These are phyloP conservation scores for Zaprionus ornatus DNA, from an alignment of 1,140 invertebrate genomes.

Conservation along the genomic window DNA sequence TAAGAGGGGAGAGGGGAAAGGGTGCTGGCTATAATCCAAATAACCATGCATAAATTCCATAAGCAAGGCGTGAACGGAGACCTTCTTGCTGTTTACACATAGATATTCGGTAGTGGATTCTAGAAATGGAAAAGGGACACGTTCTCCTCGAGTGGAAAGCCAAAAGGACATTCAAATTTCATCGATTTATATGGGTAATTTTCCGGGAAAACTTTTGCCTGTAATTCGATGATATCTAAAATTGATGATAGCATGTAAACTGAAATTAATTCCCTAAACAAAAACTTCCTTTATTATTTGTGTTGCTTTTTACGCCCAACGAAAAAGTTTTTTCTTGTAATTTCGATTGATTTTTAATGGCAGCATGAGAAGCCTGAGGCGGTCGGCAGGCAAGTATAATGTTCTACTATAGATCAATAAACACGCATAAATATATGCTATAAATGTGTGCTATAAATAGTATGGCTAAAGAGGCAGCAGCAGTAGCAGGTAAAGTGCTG, in stretches of 20 bases:
- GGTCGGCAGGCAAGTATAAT: slow-evolving; percentile 17
- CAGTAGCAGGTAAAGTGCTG: slow-evolving; percentile 48
- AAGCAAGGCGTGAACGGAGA: slow-evolving; percentile 57
- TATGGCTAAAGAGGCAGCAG: slow-evolving; percentile 12
- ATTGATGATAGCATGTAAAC: background rate
- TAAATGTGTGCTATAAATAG: slow-evolving; percentile 54
- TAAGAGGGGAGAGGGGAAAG: background rate
- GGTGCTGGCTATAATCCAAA: slow-evolving; percentile 58
- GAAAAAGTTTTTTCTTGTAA: slow-evolving; percentile 16
- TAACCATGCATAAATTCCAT: slow-evolving; percentile 72
- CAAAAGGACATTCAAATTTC: slow-evolving; percentile 1
- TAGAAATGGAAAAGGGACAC: slow-evolving; percentile 8
- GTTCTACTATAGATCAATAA: slow-evolving; percentile 53
- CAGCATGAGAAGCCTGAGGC: background rate
- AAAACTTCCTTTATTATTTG: slow-evolving; percentile 5
- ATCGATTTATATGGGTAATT: slow-evolving; percentile 19
- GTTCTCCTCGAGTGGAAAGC: slow-evolving; percentile 5
- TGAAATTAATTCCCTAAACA: slow-evolving; percentile 6
- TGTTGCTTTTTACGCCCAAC: slow-evolving; percentile 1
- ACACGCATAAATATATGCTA: slow-evolving; percentile 47
- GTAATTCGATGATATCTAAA: slow-evolving; percentile 12
- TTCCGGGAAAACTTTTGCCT: background rate
- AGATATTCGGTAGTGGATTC: slow-evolving; percentile 52
- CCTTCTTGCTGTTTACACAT: slow-evolving; percentile 49
- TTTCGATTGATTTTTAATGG: slow-evolving; percentile 63